A percentile compares a stretch with the other conserved stretches of the same genome.
These are phyloP conservation scores for Platerodrilus igneus DNA, from an alignment of 2,888 invertebrate species.

Conservation along the genomic window DNA sequence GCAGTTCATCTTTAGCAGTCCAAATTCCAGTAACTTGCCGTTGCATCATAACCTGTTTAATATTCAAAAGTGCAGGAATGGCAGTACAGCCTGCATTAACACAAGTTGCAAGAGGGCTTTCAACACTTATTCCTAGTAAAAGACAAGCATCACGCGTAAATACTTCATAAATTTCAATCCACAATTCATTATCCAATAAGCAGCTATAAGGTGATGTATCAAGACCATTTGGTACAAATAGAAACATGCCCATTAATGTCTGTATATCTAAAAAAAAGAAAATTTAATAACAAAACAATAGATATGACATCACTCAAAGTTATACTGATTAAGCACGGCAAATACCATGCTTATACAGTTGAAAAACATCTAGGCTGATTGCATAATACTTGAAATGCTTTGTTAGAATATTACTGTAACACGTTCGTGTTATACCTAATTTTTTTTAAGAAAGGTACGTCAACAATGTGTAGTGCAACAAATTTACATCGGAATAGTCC, in stretches of 20 bases:
- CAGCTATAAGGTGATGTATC: slow-evolving; percentile 73
- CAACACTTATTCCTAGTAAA: slow-evolving; percentile 81
- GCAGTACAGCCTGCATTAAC: slow-evolving; percentile 91
- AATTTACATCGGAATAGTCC: no score
- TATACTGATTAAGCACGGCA: neutral
- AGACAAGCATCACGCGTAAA: slow-evolving; percentile 92
- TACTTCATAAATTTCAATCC: slow-evolving; percentile 83
- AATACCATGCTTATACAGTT: slow-evolving; percentile 3
- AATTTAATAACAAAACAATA: slow-evolving; percentile 7
- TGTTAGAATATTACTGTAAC: no score
- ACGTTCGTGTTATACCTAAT: no score
- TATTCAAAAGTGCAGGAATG: slow-evolving; percentile 89
- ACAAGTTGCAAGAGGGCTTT: slow-evolving; percentile 87
- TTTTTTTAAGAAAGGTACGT: no score
- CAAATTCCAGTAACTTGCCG: slow-evolving; percentile 89
- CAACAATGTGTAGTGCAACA: no score
- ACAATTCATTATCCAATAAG: slow-evolving; percentile 69
- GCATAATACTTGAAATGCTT: neutral
- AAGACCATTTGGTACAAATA: slow-evolving; percentile 75
- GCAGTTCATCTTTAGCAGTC: slow-evolving; percentile 93
- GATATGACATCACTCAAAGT: slow-evolving; percentile 7
- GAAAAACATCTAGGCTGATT: no score
- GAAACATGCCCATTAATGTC: slow-evolving; percentile 78
- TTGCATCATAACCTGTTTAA: slow-evolving; percentile 87
- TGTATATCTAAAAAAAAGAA: slow-evolving; percentile 62